Evolutionary conservation across 2,797 vertebrate genomes (phyloP).

Genomic region (Sebastes kiyomatsui): DNA sequence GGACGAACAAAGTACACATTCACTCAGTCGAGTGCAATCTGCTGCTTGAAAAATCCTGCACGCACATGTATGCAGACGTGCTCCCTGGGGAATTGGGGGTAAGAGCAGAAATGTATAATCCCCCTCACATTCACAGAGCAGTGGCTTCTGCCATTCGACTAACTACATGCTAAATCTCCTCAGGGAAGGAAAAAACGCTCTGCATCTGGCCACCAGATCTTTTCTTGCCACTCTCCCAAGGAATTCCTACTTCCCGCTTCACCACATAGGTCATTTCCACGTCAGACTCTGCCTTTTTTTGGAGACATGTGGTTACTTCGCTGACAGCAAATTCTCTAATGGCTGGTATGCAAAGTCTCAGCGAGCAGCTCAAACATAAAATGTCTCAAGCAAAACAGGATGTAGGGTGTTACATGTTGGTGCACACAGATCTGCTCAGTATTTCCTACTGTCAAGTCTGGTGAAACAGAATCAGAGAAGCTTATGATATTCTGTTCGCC

Average conservation of each 20-base stretch:
- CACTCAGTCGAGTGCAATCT: conserved; percentile 6
- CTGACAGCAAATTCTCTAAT: conserved; percentile 76
- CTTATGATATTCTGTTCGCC: conserved; percentile 26
- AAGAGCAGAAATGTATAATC: conserved; percentile 67
- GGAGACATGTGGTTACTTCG: conserved; percentile 64
- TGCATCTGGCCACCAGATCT: conserved; percentile 86
- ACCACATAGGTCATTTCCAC: conserved; percentile 67
- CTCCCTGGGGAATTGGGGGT: conserved; percentile 49
- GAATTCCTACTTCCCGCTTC: conserved; percentile 74
- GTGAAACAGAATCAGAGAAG: conserved; percentile 11
- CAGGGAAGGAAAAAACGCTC: conserved; percentile 59
- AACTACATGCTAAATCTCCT: conserved; percentile 73
- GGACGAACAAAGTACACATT: conserved; percentile 14
- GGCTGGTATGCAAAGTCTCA: conserved; percentile 68
- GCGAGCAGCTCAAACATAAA: conserved; percentile 53
- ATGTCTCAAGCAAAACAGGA: conserved; percentile 71
- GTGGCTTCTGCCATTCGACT: conserved; percentile 63
- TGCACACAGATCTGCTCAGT: conserved; percentile 13
- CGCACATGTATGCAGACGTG: conserved; percentile 35
- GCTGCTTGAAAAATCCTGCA: conserved; percentile 29
- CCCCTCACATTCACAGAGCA: conserved; percentile 62
- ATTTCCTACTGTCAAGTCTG: conserved; percentile 37
- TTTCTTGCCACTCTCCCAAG: conserved; percentile 69
- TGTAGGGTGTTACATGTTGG: conserved; percentile 44
- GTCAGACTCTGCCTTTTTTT: conserved; percentile 55